Conservation (phyloP, 2,888 invertebrate species). For the Ormyrus pomaceus region DNA sequence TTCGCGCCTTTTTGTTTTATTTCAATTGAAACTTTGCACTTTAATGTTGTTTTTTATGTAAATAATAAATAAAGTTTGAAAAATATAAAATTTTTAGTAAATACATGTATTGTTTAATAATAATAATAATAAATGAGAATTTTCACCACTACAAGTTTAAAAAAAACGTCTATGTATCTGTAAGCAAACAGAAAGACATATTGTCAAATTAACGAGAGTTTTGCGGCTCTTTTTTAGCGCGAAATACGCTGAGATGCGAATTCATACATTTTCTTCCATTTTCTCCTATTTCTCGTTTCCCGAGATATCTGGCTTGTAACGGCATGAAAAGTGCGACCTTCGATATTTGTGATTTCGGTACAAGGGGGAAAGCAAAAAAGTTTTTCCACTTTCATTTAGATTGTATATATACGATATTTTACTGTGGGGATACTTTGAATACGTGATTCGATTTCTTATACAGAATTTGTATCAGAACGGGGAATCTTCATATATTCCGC, state of each 20-base stretch:
- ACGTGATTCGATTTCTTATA: neutral
- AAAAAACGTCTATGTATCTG: too few species aligned
- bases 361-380: slow-evolving; percentile 1
- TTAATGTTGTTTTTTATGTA: too few species aligned
- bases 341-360: slow-evolving; percentile 4
- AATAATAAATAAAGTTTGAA: too few species aligned
- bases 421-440: too few species aligned
- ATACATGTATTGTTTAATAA: too few species aligned
- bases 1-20: too few species aligned
- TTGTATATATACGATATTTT: slow-evolving; percentile 9
- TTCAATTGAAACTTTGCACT: too few species aligned
- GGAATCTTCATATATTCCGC: neutral
- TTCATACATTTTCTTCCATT: slow-evolving; percentile 35
- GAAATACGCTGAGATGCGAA: slow-evolving; percentile 36
- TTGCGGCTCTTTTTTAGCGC: slow-evolving; percentile 59
- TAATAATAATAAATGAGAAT: too few species aligned
- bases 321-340: neutral
- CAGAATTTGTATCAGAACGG: neutral
- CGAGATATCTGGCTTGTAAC: too few species aligned
- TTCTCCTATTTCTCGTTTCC: slow-evolving; percentile 31
- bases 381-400: slow-evolving; percentile 5
- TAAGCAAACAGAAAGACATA: too few species aligned
- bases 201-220: slow-evolving; percentile 65
- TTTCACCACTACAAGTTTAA: too few species aligned
- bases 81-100: too few species aligned